Base-by-base conservation (phyloP, 2,888 invertebrate genomes). In the Pseudeuparius sepicola region DNA sequence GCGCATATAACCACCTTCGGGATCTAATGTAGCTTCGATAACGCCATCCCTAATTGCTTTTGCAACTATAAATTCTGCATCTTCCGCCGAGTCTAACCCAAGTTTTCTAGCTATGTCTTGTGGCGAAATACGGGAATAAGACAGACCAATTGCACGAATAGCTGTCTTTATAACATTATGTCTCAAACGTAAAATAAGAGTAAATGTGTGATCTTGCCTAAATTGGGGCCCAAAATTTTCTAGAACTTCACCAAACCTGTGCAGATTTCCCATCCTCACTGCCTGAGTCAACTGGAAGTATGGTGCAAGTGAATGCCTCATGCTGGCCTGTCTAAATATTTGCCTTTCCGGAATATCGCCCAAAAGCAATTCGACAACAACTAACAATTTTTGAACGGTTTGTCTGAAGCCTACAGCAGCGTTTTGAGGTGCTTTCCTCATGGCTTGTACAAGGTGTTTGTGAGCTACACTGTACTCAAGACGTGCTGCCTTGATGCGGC, bases 121-220 rank as follows among this genome's bases (percentile, higher is more conserved):
- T 1, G 97, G 84, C 3, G 93, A 92, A 53, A 98, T 97, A 42
- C 92, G 75, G 0, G 96, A 96, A 62, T 98, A 98, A 0, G 96
- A 94, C 15, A 92, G 63, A 2, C 93, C 94, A 61, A 99, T 97
- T 31, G 92, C 87, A 20, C 96, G 76, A 34, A 97, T 87, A 0
- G 94, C 96, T 7, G 98, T 97, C 65, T 97, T 97, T 53, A 99
- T 97, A 1, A 99, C 98, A 66, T 98, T 99, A 61, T 98, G 98
- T 34, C 96, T 76, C 35, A 99, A 70, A 42, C 98, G 82, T 28
- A 97, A 73, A 53, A 98, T 97, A 40, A 98, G 66, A 14, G 96
- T 94, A 52, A 90, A 93, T 0, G 98, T 98, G 56, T 93, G 87
- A 62, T 98, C 97, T 47, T 72, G 72, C 45, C 92, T 80, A 60